Evolutionary conservation across 1,140 invertebrate species (phyloP).

Genomic region (Ceratina australensis): DNA sequence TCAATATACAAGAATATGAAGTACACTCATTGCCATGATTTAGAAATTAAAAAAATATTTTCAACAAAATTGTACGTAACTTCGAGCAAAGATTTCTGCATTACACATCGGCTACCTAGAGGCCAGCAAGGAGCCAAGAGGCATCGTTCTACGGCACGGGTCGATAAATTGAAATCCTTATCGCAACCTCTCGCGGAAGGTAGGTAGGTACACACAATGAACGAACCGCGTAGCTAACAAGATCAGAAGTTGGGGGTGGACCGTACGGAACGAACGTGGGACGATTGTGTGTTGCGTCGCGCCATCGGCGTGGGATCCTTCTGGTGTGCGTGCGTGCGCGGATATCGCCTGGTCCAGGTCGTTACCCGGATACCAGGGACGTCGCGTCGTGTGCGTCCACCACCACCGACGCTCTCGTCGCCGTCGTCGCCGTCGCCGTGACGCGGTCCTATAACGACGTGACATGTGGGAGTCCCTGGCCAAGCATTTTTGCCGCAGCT

Average conservation of each 20-base stretch:
- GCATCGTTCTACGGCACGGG: conserved; percentile 23
- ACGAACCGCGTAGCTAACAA: conserved; percentile 40
- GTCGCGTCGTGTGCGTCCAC: conserved; percentile 60
- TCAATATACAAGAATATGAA: too few species aligned
- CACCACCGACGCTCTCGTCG: conserved; percentile 52
- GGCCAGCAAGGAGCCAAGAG: conserved; percentile 34
- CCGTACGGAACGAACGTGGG: conserved; percentile 72
- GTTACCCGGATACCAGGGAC: conserved; percentile 66
- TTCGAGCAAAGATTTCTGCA: too few species aligned
- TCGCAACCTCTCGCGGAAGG: conserved; percentile 24
- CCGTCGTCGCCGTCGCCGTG: conserved; percentile 55
- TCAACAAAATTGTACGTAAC: too few species aligned
- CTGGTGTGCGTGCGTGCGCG: conserved; percentile 55
- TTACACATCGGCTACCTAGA: too few species aligned
- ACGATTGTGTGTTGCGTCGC: conserved; percentile 60
- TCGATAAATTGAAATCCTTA: conserved; percentile 48
- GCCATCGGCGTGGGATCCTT: conserved; percentile 70
- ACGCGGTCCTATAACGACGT: conserved; percentile 59
- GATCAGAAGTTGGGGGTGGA: conserved; percentile 55
- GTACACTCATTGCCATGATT: too few species aligned
- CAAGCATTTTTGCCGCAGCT: conserved; percentile 28
- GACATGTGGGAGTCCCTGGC: conserved; percentile 56
- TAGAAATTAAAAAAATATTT: too few species aligned
- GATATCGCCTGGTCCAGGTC: conserved; percentile 61
- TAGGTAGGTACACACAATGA: background rate